Evolutionary conservation across 2,797 vertebrate species (phyloP).

Genomic region (Pyrocephalus nanus): DNA sequence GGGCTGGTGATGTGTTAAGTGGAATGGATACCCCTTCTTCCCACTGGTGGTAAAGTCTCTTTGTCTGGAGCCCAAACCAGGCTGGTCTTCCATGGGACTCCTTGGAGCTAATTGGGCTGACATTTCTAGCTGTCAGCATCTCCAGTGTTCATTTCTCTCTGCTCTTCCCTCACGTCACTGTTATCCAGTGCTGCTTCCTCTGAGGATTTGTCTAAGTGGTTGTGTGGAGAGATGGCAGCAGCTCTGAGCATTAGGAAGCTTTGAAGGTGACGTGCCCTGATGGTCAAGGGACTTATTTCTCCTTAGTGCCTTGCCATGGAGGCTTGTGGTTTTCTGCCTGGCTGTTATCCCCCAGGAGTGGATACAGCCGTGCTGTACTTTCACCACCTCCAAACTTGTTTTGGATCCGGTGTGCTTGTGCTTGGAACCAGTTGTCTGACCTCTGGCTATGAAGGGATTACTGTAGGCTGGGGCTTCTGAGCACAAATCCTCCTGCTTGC

Average conservation of each 20-base stretch:
- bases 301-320: background rate
- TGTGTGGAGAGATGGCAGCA: background rate
- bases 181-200: background rate
- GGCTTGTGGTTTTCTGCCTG: background rate
- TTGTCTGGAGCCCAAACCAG: background rate
- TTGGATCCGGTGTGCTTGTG: background rate
- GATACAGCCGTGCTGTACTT: background rate
- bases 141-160: background rate
- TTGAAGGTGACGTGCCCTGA: background rate
- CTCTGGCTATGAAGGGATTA: slow-evolving; percentile 62
- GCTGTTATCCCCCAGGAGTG: background rate
- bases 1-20: background rate
- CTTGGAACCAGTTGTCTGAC: slow-evolving; percentile 36
- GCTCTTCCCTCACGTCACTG: background rate
- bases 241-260: background rate
- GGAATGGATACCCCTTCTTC: background rate
- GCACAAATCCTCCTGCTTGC: slow-evolving; percentile 49
- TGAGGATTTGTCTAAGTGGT: background rate
- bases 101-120: background rate
- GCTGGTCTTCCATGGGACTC: background rate
- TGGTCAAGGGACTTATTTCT: background rate
- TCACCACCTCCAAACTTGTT: background rate
- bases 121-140: background rate
- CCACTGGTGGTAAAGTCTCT: background rate
- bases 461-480: slow-evolving; percentile 14